phyloP scores from a whole-genome alignment of 2,888 invertebrate genomes.

The Calliphora vomitoria region DNA sequence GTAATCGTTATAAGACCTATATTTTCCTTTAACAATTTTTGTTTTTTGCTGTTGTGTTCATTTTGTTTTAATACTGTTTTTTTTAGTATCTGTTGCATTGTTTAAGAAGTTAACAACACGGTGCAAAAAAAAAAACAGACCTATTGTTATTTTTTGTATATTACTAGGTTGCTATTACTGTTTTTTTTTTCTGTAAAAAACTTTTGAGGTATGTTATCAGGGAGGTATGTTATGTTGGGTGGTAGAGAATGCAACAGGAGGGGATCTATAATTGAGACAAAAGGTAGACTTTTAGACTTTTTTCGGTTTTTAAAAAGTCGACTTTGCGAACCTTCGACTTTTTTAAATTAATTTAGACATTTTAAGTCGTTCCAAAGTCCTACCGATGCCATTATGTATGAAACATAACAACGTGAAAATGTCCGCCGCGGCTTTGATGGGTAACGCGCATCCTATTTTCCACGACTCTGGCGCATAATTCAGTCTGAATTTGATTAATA shows the following conservation, averaged over 20 bases:
- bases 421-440: too few species aligned
- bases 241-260: neutral
- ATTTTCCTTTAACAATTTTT: constrained; percentile 56
- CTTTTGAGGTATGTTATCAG: neutral
- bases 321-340: too few species aligned
- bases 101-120: constrained; percentile 55
- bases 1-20: constrained; percentile 74
- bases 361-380: too few species aligned
- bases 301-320: too few species aligned
- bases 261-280: too few species aligned
- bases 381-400: too few species aligned
- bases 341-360: too few species aligned
- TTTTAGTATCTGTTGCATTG: constrained; percentile 69
- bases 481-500: too few species aligned
- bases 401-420: too few species aligned
- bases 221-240: constrained; percentile 11
- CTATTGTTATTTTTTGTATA: constrained; percentile 66
- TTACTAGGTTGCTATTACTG: constrained; percentile 48
- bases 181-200: neutral
- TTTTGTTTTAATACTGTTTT: constrained; percentile 50
- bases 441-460: too few species aligned
- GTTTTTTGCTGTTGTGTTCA: constrained; percentile 36
- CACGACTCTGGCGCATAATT: too few species aligned
- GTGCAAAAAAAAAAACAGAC: constrained; percentile 35
- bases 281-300: too few species aligned